Percentiles rank a stretch among this genome's conserved stretches.
phyloP scores from a whole-genome alignment of 1,140 invertebrate genomes.

The Scaptomyza pallida region DNA sequence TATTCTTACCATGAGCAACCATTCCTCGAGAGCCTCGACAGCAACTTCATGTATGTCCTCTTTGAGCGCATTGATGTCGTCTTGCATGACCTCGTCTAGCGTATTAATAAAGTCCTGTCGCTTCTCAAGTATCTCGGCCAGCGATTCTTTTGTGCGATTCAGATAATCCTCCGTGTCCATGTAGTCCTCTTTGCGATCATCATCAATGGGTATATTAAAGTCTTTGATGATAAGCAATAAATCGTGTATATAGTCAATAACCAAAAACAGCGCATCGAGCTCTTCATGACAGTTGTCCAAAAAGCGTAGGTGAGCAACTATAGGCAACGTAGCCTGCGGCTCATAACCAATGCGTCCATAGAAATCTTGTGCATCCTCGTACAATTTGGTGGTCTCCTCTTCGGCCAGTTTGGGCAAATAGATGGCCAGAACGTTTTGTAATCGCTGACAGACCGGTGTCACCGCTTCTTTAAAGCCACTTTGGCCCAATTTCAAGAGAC shows the following conservation, averaged over 20 bases:
- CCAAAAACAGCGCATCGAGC: slow-evolving; percentile 87
- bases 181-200: slow-evolving; percentile 87
- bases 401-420: slow-evolving; percentile 87
- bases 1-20: slow-evolving; percentile 68
- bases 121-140: slow-evolving; percentile 84
- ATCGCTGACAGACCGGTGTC: slow-evolving; percentile 87
- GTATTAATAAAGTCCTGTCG: slow-evolving; percentile 85
- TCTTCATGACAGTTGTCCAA: slow-evolving; percentile 87
- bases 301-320: slow-evolving; percentile 89
- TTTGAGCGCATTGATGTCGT: slow-evolving; percentile 85
- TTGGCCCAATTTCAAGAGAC: slow-evolving; percentile 89
- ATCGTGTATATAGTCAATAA: slow-evolving; percentile 89
- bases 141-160: slow-evolving; percentile 84
- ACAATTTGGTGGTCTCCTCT: slow-evolving; percentile 86
- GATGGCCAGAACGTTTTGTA: slow-evolving; percentile 87
- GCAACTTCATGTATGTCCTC: slow-evolving; percentile 85
- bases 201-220: slow-evolving; percentile 87
- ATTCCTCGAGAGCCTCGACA: slow-evolving; percentile 74
- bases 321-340: slow-evolving; percentile 87
- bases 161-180: slow-evolving; percentile 85
- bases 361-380: slow-evolving; percentile 86
- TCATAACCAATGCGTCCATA: slow-evolving; percentile 87
- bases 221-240: slow-evolving; percentile 90
- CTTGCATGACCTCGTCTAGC: slow-evolving; percentile 85
- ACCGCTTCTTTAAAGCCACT: slow-evolving; percentile 89